Evolutionary conservation across 2,797 vertebrate species (phyloP).

Genomic region (Enteromius unitaeniatus): DNA sequence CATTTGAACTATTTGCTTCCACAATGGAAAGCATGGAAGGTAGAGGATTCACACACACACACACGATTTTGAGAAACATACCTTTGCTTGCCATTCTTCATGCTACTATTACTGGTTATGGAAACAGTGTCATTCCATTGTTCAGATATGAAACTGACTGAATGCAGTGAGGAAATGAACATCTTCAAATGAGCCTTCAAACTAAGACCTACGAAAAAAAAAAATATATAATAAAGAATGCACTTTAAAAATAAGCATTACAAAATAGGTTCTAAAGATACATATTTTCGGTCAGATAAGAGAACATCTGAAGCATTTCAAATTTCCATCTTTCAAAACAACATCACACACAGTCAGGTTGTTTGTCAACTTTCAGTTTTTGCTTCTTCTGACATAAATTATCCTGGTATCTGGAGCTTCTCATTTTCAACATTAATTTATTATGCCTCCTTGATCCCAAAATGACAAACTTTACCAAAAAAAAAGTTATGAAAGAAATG

Average conservation of each 20-base stretch:
- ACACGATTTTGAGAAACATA: slow-evolving; percentile 38
- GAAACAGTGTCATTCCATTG: not conserved
- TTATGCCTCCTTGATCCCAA: not conserved
- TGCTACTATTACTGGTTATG: not conserved
- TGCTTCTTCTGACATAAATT: slow-evolving; percentile 19
- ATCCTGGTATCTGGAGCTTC: not conserved
- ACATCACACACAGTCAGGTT: not conserved
- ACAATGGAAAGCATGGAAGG: slow-evolving; percentile 18
- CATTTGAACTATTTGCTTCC: slow-evolving; percentile 25
- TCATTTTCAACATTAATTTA: not conserved
- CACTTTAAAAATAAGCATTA: not conserved
- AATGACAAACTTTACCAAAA: not conserved
- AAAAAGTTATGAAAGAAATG: not conserved
- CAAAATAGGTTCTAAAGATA: not conserved
- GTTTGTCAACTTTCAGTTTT: not conserved
- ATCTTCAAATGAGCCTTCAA: not conserved
- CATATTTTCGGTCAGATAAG: not conserved
- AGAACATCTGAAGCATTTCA: not conserved
- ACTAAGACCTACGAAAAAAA: not conserved
- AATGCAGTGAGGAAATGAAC: not conserved
- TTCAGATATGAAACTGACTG: not conserved
- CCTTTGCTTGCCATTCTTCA: not conserved
- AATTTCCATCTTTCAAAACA: slow-evolving; percentile 11
- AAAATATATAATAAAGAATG: not conserved
- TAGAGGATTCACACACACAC: slow-evolving; percentile 33